Evolutionary conservation across 1,140 invertebrate genomes (phyloP), one percentile per base, ranked within the genome.

Genomic region (Pristionchus pacificus): DNA sequence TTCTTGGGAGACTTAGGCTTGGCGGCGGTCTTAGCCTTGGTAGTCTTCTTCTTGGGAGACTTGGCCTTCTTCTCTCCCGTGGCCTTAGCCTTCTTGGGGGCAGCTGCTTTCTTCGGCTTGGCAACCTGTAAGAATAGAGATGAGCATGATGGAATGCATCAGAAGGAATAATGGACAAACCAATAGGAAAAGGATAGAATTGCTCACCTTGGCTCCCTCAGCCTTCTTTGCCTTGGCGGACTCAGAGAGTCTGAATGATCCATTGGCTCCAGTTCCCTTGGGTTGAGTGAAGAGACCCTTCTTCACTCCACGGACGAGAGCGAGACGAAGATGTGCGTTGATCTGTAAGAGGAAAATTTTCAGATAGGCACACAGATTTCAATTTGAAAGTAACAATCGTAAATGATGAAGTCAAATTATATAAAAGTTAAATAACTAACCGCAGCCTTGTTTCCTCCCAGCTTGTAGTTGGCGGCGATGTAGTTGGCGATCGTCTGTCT

Each of bases 401-500:
- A 19, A 27, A 0, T 1, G 24, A 65, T 30, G 38, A 0, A 1
- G 13, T 58, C 49, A 65, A 30, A 15, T 49, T 10, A 24, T 0
- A 65, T 14, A 19, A 14, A 14, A 24, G 24, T n/a, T 10, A 15
- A 30, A 65, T 27, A 30, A 0, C 38, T 2, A 14, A 13, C 75
- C 72, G 15, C 74, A 29, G 15, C 15, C 55, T n/a, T 74, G 60
- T 83, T 80, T 28, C 74, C 75, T 27, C 78, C 82, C 28, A 85
- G 79, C 57, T 82, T 84, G 80, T 79, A 84, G 77, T 83, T 83
- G 30, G 78, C 69, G 29, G 77, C 15, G 64, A 85, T 83, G 80
- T 84, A 83, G 68, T 84, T 85, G n/a, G 80, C 62, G 60, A 85
- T 83, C 24, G 83, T 84, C 65, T 79, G 77, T 60, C 81, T 74